Conservation (phyloP, 2,113 vertebrate species). For the Willisornis vidua region DNA sequence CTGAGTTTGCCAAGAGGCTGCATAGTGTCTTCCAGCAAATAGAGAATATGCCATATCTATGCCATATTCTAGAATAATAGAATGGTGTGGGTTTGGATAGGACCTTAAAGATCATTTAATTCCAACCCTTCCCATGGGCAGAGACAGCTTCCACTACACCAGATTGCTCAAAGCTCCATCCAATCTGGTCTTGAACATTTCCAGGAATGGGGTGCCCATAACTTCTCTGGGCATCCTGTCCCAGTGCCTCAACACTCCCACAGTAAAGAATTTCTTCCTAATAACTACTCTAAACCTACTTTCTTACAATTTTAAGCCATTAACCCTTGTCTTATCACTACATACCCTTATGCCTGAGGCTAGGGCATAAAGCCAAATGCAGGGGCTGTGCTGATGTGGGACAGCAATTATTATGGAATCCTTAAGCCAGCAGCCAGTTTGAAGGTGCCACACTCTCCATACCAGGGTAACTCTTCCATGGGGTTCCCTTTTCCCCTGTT, state of each 20-base stretch:
- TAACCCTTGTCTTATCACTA: not conserved
- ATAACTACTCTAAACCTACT: not conserved
- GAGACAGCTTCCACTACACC: not conserved
- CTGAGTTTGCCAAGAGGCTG: not conserved
- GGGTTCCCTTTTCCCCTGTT: not conserved
- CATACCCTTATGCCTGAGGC: accelerated
- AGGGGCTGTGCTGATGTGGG: accelerated
- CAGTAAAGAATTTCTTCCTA: not conserved
- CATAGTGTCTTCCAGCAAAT: not conserved
- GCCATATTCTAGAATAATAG: not conserved
- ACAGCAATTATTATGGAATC: accelerated
- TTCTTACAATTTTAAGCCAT: not conserved
- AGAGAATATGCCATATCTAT: not conserved
- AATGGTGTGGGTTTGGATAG: not conserved
- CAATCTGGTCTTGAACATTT: not conserved
- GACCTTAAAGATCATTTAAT: not conserved
- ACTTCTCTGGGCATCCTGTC: not conserved
- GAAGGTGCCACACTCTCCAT: not conserved
- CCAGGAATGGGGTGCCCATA: not conserved
- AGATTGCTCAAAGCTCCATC: not conserved
- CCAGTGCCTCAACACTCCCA: not conserved
- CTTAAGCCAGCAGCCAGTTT: not conserved
- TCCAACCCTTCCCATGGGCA: not conserved
- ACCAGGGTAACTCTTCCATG: not conserved
- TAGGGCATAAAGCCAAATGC: not conserved